Evolutionary conservation across 2,113 vertebrate genomes (phyloP).

Genomic region (Murina feae): DNA sequence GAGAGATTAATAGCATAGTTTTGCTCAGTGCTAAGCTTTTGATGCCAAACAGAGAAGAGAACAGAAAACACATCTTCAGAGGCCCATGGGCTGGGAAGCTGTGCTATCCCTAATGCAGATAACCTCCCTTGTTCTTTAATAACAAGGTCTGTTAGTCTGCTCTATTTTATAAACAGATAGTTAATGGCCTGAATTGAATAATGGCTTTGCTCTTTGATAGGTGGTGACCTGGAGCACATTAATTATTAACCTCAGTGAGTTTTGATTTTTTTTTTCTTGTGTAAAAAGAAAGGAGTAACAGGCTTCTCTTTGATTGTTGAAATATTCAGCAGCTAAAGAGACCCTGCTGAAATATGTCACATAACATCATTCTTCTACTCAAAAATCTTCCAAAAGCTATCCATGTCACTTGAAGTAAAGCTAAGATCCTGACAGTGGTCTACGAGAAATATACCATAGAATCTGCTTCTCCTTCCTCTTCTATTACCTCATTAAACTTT

Average conservation of each 20-base stretch:
- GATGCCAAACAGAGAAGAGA: conserved; percentile 22
- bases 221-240: neutral
- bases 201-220: neutral
- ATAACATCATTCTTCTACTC: neutral
- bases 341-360: neutral
- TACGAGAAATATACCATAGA: neutral
- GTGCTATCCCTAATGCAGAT: neutral
- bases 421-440: neutral
- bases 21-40: neutral
- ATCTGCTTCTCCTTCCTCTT: neutral
- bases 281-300: neutral
- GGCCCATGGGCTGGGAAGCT: neutral
- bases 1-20: conserved; percentile 6
- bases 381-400: neutral
- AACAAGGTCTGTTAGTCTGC: neutral
- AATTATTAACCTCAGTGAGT: neutral
- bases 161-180: conserved; percentile 25
- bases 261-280: neutral
- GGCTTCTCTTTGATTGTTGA: neutral
- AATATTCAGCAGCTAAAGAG: neutral
- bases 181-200: neutral
- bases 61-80: neutral
- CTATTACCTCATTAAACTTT: neutral
- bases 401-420: neutral
- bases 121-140: neutral